Evolutionary conservation across 2,888 invertebrate genomes (phyloP), one percentile per base, ranked within the genome.

Genomic region (Myopa tessellatipennis): DNA sequence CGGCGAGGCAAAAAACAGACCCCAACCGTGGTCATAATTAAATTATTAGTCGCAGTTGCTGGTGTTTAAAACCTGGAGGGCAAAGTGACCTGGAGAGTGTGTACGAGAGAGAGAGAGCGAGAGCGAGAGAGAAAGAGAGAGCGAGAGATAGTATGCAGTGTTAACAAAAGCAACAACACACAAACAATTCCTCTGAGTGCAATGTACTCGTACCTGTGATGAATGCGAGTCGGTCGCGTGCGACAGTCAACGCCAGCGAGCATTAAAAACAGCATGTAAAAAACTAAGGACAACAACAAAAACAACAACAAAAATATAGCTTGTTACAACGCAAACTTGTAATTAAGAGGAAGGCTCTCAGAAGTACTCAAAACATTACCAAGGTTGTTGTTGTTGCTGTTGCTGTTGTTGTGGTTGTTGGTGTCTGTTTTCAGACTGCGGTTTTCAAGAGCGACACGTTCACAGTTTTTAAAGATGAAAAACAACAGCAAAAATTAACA

Each of bases 321-420:
- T 65, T 65, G 65, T 38, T 65, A 38, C 1, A 65, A 65, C 38
- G 36, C 38, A 65, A 65, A 65, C 4, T 65, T 36, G 38, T 65
- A 65, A 65, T 38, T 65, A 65, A 65, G 65, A 65, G 65, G 8
- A 45, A 45, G 1, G 45, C 45, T 45, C 45, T 45, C 45, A 45
- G 45, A 45, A 45, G 45, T 14, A 14, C n/a, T 61, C 12, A 26
- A 61, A 38, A 16, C 38, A 5, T 38, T 34, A 14, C 38, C 65
- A 65, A 65, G 14, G n/a, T 4, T 34, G 26, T 26, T 26, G 26
- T 26, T 26, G 26, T 26, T 26, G 26, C 2, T 26, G 26, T 26
- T 26, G 26, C 26, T 26, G 26, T 26, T 26, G 1, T 26, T 26
- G 26, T 26, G 26, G 26, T 26, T 26, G 26, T 2, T 26, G 26